Evolutionary conservation across 2,113 vertebrate genomes (phyloP), one percentile per base, ranked within the genome.

Genomic region (Colistium nudipinnis): DNA sequence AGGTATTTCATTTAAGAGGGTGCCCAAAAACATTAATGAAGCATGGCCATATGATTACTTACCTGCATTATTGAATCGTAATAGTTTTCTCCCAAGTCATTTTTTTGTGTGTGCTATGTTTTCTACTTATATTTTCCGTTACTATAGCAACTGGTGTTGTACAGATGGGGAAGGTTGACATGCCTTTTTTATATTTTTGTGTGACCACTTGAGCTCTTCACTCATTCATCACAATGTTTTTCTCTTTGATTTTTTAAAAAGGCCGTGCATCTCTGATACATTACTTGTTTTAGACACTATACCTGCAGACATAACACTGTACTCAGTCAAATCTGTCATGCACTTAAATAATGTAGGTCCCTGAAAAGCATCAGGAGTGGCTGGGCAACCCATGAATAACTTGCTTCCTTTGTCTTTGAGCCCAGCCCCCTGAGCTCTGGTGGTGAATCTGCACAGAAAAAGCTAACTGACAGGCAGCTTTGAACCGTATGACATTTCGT

Each of bases 401-500:
- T 20, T 44, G 22, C 49, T 70, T 24, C 59, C 65, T 79, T 75
- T 82, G 69, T 74, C 57, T 86, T 62, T 43, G 66, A 60, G 69
- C 56, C 59, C 61, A 71, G 79, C 64, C 55, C 56, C 28, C 3
- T 56, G 69, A 77, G 81, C 72, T 75, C 68, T 44, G 39, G 62
- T 22, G 36, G 64, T 74, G 70, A 74, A 72, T 81, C 70, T 60
- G 62, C 65, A 78, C 73, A 67, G 71, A 71, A 49, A n/a, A 61
- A 6, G 64, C 60, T 82, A 77, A 88, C 63, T 83, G 88, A 85
- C 88, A 84, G 83, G 68, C 61, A 48, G 87, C 85, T 89, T 89
- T 87, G 81, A 86, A 85, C 76, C 36, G 45, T 66, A 72, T 86
- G 87, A 85, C 88, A 88, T 88, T 88, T 89, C 80, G 65, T 76